Percentiles rank a stretch among this genome's conserved stretches.
phyloP scores from a whole-genome alignment of 2,888 invertebrate species.

The Latrodectus elegans region DNA sequence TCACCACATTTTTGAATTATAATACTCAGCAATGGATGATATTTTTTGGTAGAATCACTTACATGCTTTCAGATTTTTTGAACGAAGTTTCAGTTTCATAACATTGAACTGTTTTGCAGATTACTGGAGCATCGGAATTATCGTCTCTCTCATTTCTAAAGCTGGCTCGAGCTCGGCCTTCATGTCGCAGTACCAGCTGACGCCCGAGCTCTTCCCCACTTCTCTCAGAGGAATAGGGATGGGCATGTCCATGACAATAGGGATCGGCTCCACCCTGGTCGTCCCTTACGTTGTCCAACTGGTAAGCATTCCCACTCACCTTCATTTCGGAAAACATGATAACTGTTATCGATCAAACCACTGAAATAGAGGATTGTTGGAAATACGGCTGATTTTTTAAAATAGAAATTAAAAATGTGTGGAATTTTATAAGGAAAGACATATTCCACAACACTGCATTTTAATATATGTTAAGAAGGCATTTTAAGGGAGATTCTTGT shows the following conservation, averaged over 20 bases:
- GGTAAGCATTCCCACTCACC: not conserved
- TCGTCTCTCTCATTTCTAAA: constrained; percentile 68
- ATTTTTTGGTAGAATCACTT: not conserved
- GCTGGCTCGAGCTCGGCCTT: constrained; percentile 77
- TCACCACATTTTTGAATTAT: not conserved
- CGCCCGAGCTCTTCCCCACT: constrained; percentile 82
- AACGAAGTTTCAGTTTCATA: not conserved
- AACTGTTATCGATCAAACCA: no score
- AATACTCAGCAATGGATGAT: not conserved
- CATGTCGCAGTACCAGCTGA: constrained; percentile 79
- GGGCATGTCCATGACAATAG: constrained; percentile 24
- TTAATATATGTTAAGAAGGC: no score
- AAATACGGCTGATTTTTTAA: no score
- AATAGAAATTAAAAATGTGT: no score
- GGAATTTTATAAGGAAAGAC: no score
- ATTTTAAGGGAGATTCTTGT: no score
- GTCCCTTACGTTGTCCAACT: constrained; percentile 29
- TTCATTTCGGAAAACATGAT: no score
- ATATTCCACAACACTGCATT: no score
- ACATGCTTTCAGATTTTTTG: not conserved
- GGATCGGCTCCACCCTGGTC: constrained; percentile 18
- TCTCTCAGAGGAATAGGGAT: constrained; percentile 80
- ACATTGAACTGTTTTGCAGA: not conserved
- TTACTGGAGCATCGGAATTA: not conserved
- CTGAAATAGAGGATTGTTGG: no score